Conservation (phyloP, 2,113 vertebrate species). For the Triplophysa siluroides region DNA sequence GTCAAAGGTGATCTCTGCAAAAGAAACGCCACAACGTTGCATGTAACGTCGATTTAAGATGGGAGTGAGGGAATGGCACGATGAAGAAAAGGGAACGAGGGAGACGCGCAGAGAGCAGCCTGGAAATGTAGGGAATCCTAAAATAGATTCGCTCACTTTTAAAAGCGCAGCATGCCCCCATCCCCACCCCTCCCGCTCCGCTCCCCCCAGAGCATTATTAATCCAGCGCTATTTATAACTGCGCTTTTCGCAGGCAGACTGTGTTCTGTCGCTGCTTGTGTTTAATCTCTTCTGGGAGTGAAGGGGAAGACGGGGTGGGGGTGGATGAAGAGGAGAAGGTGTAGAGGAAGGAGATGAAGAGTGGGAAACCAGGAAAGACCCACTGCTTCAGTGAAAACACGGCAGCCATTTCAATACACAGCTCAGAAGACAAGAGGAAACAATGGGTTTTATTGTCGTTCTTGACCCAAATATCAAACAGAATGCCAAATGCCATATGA, state of each 20-base stretch:
- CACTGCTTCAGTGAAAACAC: conserved; percentile 19
- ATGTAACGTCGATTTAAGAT: background rate
- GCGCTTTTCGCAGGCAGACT: conserved; percentile 54
- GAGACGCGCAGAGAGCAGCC: conserved; percentile 32
- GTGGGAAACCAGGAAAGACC: conserved; percentile 31
- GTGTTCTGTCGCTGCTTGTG: conserved; percentile 54
- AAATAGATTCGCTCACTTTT: conserved; percentile 58
- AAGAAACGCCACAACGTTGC: background rate
- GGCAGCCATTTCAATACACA: conserved; percentile 37
- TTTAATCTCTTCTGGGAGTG: conserved; percentile 55
- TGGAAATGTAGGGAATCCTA: conserved; percentile 48
- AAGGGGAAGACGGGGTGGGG: conserved; percentile 24
- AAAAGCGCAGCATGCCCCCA: conserved; percentile 45
- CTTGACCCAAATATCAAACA: conserved; percentile 2
- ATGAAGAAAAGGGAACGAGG: background rate
- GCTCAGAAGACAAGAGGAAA: background rate
- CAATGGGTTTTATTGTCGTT: background rate
- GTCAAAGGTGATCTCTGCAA: conserved; percentile 8
- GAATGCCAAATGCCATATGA: background rate
- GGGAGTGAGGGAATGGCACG: background rate
- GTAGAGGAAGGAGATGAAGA: background rate
- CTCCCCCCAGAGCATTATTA: conserved; percentile 60
- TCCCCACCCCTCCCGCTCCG: conserved; percentile 23
- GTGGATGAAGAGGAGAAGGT: conserved; percentile 9
- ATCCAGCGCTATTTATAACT: conserved; percentile 64